These are phyloP conservation scores for Fragum sueziense DNA, from an alignment of 2,888 invertebrate genomes.

Conservation along the genomic window DNA sequence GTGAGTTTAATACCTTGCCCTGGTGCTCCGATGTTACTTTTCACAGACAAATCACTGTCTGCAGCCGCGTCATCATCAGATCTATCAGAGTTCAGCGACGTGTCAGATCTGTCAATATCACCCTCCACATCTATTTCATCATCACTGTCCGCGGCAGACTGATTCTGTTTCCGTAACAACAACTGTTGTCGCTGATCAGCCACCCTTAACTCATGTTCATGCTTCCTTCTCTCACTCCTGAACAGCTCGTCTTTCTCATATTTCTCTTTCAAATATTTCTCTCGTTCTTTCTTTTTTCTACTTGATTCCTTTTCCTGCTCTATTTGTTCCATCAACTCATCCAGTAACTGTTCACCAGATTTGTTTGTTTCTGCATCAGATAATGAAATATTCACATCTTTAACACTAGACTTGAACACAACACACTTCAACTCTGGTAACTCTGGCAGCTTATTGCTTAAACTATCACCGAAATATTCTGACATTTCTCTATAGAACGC, in stretches of 20 bases:
- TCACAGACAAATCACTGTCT: conserved; percentile 44
- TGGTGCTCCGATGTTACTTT: conserved; percentile 66
- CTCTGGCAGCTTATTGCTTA: conserved; percentile 74
- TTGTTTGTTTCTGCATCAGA: conserved; percentile 71
- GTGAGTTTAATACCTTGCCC: conserved; percentile 81
- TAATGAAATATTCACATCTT: conserved; percentile 66
- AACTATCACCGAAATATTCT: conserved; percentile 81
- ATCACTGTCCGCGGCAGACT: conserved; percentile 46
- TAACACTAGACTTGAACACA: conserved; percentile 67
- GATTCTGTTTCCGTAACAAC: conserved; percentile 40
- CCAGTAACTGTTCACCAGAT: conserved; percentile 78
- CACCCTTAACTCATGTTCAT: conserved; percentile 59
- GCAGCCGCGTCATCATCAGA: conserved; percentile 49
- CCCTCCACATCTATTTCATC: conserved; percentile 60
- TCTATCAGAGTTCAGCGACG: conserved; percentile 40
- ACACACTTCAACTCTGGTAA: conserved; percentile 59
- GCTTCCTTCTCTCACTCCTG: conserved; percentile 27
- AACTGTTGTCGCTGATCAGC: conserved; percentile 58
- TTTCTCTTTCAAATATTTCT: conserved; percentile 48
- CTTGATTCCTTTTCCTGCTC: conserved; percentile 68
- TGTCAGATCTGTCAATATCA: conserved; percentile 50
- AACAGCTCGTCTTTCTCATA: conserved; percentile 46
- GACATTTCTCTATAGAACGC: conserved; percentile 75
- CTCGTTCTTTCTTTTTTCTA: conserved; percentile 60
- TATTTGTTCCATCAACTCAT: conserved; percentile 76